Conservation (phyloP, 2,113 vertebrate genomes). For the Thamnophis sirtalis region DNA sequence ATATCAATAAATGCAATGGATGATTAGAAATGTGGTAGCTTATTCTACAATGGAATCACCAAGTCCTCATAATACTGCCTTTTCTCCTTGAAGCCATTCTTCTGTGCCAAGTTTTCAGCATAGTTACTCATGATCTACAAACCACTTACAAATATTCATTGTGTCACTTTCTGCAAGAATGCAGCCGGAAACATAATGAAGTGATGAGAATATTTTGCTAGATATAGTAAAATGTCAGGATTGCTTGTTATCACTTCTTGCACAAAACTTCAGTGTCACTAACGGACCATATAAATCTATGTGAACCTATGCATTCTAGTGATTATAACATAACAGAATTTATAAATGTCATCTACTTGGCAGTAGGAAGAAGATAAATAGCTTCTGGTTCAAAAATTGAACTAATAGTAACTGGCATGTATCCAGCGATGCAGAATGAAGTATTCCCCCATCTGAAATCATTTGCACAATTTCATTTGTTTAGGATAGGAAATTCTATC, state of each 20-base stretch:
- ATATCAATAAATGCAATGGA: constrained; percentile 60
- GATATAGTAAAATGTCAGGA: constrained; percentile 38
- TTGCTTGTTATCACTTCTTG: constrained; percentile 40
- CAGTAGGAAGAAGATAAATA: not conserved
- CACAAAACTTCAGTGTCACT: not conserved
- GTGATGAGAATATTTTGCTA: constrained; percentile 44
- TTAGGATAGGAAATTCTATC: not conserved
- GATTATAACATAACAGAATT: not conserved
- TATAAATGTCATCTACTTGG: not conserved
- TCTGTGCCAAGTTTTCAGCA: constrained; percentile 29
- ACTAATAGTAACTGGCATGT: not conserved
- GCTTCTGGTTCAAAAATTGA: not conserved
- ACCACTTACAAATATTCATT: constrained; percentile 28
- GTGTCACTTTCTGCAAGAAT: constrained; percentile 46
- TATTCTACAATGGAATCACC: constrained; percentile 35
- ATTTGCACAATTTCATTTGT: not conserved
- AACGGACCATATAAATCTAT: not conserved
- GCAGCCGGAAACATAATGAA: constrained; percentile 40
- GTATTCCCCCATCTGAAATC: not conserved
- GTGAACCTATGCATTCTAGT: not conserved
- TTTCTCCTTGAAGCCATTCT: constrained; percentile 49
- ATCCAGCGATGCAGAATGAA: not conserved
- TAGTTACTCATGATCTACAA: constrained; percentile 30
- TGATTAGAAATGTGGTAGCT: constrained; percentile 45
- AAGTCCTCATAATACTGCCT: constrained; percentile 36